These are phyloP conservation scores for Decapterus maruadsi DNA, from an alignment of 2,797 vertebrate species.

Conservation along the genomic window DNA sequence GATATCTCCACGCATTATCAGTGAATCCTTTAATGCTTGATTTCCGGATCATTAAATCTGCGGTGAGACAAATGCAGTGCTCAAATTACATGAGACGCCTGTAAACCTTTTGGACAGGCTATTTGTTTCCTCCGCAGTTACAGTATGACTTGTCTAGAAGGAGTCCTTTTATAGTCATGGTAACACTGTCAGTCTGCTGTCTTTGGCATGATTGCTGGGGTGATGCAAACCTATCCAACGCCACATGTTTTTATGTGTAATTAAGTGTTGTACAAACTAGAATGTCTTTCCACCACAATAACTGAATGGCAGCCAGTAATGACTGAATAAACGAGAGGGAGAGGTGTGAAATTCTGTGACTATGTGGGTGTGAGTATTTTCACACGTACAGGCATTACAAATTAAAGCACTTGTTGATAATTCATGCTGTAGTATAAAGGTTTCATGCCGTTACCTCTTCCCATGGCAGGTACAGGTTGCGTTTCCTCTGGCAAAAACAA, in stretches of 20 bases:
- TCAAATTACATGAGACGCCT: not conserved
- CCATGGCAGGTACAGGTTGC: too few species aligned
- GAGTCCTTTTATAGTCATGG: conserved; percentile 3
- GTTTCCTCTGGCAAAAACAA: too few species aligned
- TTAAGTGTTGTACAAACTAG: conserved; percentile 19
- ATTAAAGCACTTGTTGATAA: conserved; percentile 36
- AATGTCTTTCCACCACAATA: conserved; percentile 8
- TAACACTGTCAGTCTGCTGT: conserved; percentile 30
- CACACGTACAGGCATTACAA: conserved; percentile 39
- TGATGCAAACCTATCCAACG: conserved; percentile 33
- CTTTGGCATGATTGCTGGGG: conserved; percentile 12
- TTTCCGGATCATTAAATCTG: conserved; percentile 8
- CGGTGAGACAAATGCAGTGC: not conserved
- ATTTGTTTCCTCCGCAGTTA: conserved; percentile 8
- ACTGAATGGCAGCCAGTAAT: conserved; percentile 33
- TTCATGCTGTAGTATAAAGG: not conserved
- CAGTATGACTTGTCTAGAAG: conserved; percentile 8
- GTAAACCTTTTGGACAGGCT: conserved; percentile 4
- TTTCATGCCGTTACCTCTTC: not conserved
- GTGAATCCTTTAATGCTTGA: not conserved
- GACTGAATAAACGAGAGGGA: conserved; percentile 1
- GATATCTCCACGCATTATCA: not conserved
- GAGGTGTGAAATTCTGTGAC: conserved; percentile 29
- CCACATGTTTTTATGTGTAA: conserved; percentile 29
- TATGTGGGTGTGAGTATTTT: conserved; percentile 23